These are phyloP conservation scores for Galendromus occidentalis DNA, from an alignment of 1,140 invertebrate species.

Conservation along the genomic window DNA sequence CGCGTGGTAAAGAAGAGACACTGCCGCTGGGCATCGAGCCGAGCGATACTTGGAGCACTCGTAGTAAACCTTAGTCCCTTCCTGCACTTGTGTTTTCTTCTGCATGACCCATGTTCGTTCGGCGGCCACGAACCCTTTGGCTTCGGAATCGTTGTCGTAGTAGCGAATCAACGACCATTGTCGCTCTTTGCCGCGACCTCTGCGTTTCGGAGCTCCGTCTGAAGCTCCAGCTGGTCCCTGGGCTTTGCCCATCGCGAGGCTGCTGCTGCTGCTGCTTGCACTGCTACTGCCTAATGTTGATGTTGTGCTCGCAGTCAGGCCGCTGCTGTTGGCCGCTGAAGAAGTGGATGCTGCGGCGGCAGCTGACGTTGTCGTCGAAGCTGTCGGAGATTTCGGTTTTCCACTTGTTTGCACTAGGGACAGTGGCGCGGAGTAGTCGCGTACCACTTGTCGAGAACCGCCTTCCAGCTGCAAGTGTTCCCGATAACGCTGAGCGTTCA, in stretches of 20 bases:
- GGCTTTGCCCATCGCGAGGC: background rate
- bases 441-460: background rate
- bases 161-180: constrained; percentile 1
- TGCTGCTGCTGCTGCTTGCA: background rate
- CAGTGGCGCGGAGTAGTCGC: background rate
- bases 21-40: background rate
- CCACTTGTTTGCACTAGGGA: background rate
- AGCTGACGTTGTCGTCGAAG: background rate
- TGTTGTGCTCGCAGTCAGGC: background rate
- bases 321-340: background rate
- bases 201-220: constrained; percentile 1
- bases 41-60: constrained; percentile 9
- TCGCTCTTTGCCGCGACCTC: constrained; percentile 4
- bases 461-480: constrained; percentile 3
- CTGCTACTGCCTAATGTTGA: background rate
- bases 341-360: background rate
- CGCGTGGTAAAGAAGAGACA: constrained; percentile 2
- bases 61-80: constrained; percentile 7
- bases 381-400: background rate
- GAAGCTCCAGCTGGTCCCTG: background rate
- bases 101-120: constrained; percentile 10
- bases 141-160: background rate
- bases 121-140: constrained; percentile 6
- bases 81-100: constrained; percentile 6
- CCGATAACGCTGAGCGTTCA: constrained; percentile 8